Evolutionary conservation across 2,797 vertebrate genomes (phyloP), one percentile per base, ranked within the genome.

Genomic region (Microctenopoma stevenorrisi): DNA sequence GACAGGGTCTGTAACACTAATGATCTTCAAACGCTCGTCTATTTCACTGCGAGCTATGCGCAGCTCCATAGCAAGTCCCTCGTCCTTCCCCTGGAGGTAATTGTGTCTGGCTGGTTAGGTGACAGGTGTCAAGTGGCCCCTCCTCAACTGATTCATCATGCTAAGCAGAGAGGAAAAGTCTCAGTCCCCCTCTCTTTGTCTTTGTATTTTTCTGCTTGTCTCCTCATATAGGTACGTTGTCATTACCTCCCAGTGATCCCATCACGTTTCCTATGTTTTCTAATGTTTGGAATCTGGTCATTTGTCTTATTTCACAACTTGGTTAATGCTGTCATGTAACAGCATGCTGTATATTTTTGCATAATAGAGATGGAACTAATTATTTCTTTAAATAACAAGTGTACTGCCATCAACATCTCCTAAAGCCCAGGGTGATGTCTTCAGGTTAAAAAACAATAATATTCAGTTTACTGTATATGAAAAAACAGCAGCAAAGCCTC

Each of bases 1-100:
- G 91, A 93, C 91, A 84, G 90, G 91, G 84, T 90, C 93, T 94
- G 93, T 94, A 94, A 90, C 89, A 89, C 89, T 94, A 94, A 94
- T 92, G 90, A 93, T 94, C 93, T 94, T 95, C 93, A 94, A 94
- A 94, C 90, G 81, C 88, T 91, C 84, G 52, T 85, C 88, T 85
- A 85, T 92, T 93, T 93, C 91, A 91, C 91, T 86, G 83, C 88
- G 93, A 93, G 92, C 90, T 74, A 82, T 80, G 89, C 70, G 83
- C 90, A 89, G 88, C 89, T 91, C 88, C 84, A 89, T 72, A 88
- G 88, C 88, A 91, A 91, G 87, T 90, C 90, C 90, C 89, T 81
- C 79, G 74, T 89, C 87, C 89, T 85, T 83, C 89, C 90, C 88
- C 87, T 77, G 78, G 91, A 92, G 92, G 90, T 94, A 93, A 94